These are phyloP conservation scores for Dryocosmus kuriphilus DNA, from an alignment of 2,888 invertebrate species.

Conservation along the genomic window DNA sequence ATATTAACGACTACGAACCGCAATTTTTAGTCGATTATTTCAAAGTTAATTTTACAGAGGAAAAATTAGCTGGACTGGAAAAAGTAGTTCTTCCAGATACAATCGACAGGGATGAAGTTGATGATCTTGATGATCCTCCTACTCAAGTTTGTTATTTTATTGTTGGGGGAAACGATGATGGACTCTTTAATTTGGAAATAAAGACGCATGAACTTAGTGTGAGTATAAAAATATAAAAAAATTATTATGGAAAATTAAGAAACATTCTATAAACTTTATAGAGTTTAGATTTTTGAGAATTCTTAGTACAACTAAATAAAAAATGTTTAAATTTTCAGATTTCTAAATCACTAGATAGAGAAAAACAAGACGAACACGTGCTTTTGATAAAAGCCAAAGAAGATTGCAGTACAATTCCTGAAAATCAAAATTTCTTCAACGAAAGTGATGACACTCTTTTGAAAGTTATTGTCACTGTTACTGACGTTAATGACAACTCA, in stretches of 20 bases:
- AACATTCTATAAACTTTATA: too few species aligned
- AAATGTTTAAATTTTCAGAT: conserved; percentile 70
- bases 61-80: conserved; percentile 82
- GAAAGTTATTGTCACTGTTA: conserved; percentile 84
- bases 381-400: conserved; percentile 90
- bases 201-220: conserved; percentile 85
- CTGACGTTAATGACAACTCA: conserved; percentile 94
- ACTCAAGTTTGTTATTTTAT: conserved; percentile 95
- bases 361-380: conserved; percentile 83
- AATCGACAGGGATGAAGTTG: conserved; percentile 91
- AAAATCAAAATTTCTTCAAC: conserved; percentile 80
- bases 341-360: conserved; percentile 86
- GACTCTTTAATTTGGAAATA: conserved; percentile 85
- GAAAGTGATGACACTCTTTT: conserved; percentile 84
- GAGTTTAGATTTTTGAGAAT: too few species aligned
- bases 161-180: conserved; percentile 89
- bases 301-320: too few species aligned
- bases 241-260: conserved; percentile 8
- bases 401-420: conserved; percentile 85
- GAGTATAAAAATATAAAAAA: conserved; percentile 61
- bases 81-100: conserved; percentile 87
- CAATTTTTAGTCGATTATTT: conserved; percentile 88
- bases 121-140: conserved; percentile 89
- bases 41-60: conserved; percentile 85
- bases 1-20: conserved; percentile 93